Base-by-base conservation (phyloP, 2,888 invertebrate genomes). In the Willowsia nigromaculata region DNA sequence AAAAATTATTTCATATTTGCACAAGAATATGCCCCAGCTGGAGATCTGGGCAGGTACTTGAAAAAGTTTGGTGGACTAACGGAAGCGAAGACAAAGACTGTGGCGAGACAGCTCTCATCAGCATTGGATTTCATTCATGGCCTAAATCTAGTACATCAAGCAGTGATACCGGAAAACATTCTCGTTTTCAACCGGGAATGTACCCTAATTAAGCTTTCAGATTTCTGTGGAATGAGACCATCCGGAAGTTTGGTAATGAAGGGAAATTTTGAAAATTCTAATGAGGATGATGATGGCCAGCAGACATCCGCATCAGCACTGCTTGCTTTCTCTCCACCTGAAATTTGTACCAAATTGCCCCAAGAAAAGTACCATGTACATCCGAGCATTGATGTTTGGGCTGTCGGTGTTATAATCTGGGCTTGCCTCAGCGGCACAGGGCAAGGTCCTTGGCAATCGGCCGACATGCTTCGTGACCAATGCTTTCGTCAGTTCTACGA, bases 71-170 rank as follows among this genome's bases (percentile, higher is more conserved):
- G 83, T n/a, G 84, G 59, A 18, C 43, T 91, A 3, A 53, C 88
- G 6, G 91, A 91, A 71, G 30, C 13, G 25, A 74, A 85, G 53
- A 85, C 85, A 22, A 95, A 94, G 30, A 95, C 95, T 13, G 96
- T 96, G 76, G 97, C 98, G n/a, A 96, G 97, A 93, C 98, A 96
- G 93, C 93, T 97, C 50, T 95, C 96, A 43, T 96, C 96, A 0
- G 97, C 97, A 0, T 93, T 97, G 88, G 96, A 96, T 81, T 97
- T 97, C 93, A 95, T 97, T 95, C 97, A 97, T 94, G 95, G 96
- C 90, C 96, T 97, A 93, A 95, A 95, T 92, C 93, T 97, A 50
- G 96, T 96, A 0, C 97, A 97, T 93, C 94, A 97, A 0, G 97
- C 97, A 93, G 94, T 97, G 50, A 96, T 96, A 93, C 95, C 95